phyloP scores from a whole-genome alignment of 2,113 vertebrate species.

The Chaetops frenatus region DNA sequence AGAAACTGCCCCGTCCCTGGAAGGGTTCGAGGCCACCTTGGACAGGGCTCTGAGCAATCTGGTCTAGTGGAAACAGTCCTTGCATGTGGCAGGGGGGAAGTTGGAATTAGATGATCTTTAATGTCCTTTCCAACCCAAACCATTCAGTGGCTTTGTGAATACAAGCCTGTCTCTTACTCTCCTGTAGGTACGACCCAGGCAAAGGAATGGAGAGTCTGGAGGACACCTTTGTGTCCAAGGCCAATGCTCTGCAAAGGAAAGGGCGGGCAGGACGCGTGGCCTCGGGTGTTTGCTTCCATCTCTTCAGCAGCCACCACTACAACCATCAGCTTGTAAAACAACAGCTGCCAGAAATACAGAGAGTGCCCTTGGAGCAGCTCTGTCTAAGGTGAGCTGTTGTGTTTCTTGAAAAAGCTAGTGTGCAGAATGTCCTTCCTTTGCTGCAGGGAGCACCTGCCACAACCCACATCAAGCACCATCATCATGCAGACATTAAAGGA shows the following conservation, averaged over 20 bases:
- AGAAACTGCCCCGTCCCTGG: neutral
- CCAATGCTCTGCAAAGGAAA: slow-evolving; percentile 90
- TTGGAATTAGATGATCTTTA: neutral
- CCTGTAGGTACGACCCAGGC: slow-evolving; percentile 84
- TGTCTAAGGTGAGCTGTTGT: slow-evolving; percentile 82
- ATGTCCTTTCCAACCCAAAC: neutral
- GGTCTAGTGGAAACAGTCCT: neutral
- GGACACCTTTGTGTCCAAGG: slow-evolving; percentile 90
- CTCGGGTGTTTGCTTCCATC: slow-evolving; percentile 92
- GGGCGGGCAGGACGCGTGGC: slow-evolving; percentile 93
- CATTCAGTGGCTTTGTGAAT: neutral
- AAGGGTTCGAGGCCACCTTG: neutral
- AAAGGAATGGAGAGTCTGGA: slow-evolving; percentile 99
- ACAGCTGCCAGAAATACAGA: slow-evolving; percentile 95
- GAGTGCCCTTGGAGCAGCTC: slow-evolving; percentile 93
- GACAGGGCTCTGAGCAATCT: neutral
- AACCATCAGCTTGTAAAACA: slow-evolving; percentile 83
- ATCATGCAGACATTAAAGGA: neutral
- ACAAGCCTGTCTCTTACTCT: neutral
- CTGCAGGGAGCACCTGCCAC: neutral
- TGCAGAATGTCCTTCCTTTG: neutral
- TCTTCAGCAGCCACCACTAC: slow-evolving; percentile 95
- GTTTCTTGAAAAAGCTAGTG: neutral
- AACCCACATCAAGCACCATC: neutral
- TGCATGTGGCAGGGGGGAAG: neutral